A percentile compares a stretch with the other conserved stretches of the same genome.
phyloP scores from a whole-genome alignment of 2,113 vertebrate genomes.

The Forbesichthys papilliferus region DNA sequence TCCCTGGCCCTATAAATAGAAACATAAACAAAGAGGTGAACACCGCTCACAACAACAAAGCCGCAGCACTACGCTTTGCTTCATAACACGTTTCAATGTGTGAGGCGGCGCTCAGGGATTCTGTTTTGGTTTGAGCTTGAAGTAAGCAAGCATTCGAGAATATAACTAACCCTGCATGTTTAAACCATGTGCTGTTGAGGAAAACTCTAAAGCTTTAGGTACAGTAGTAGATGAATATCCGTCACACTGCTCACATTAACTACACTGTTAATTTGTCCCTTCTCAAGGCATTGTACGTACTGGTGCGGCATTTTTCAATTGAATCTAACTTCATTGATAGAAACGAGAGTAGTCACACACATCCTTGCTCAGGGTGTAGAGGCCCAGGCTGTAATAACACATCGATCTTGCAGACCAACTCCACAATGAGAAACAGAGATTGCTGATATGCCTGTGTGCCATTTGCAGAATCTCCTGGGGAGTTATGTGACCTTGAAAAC shows the following conservation, averaged over 20 bases:
- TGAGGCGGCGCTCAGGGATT: too few relatives aligned
- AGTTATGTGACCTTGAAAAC: conserved; percentile 62
- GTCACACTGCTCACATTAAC: conserved; percentile 33
- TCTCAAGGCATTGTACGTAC: conserved; percentile 15
- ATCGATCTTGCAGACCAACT: conserved; percentile 51
- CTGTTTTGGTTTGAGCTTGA: too few relatives aligned
- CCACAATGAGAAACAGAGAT: conserved; percentile 40
- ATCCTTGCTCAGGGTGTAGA: conserved; percentile 42
- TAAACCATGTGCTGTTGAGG: too few relatives aligned
- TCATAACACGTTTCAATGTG: too few relatives aligned
- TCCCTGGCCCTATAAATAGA: too few relatives aligned
- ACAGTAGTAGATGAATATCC: too few relatives aligned
- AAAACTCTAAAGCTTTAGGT: too few relatives aligned
- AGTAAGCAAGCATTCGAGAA: too few relatives aligned
- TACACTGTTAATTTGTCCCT: conserved; percentile 32
- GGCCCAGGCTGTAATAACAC: conserved; percentile 51
- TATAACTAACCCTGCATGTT: too few relatives aligned
- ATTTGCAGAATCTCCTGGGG: conserved; percentile 25
- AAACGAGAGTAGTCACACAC: conserved; percentile 57
- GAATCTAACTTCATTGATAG: conserved; percentile 56
- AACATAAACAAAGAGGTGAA: too few relatives aligned
- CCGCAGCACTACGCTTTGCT: too few relatives aligned
- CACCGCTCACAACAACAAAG: too few relatives aligned
- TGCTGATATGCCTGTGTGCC: conserved; percentile 30
- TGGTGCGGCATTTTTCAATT: conserved; percentile 51